Conservation (phyloP, 2,797 vertebrate species). For the Amblyopsis hoosieri region DNA sequence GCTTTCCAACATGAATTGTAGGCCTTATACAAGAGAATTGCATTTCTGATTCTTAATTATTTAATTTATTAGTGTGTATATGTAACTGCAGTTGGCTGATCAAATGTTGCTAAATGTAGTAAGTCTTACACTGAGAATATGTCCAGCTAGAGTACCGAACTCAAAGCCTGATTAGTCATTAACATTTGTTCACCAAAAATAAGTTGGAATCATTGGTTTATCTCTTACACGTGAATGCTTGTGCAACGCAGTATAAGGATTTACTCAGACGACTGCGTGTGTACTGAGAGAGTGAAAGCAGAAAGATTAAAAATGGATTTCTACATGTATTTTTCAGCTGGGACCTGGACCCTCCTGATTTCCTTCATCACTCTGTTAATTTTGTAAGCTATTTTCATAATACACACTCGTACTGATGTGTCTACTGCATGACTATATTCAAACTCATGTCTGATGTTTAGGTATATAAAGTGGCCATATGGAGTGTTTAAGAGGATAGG, state of each 20-base stretch:
- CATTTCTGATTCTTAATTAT: too few relatives aligned
- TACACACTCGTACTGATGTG: neutral
- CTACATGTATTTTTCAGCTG: conserved; percentile 53
- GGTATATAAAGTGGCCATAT: conserved; percentile 59
- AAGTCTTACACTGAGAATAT: too few relatives aligned
- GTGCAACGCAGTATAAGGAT: conserved; percentile 13
- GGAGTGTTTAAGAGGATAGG: conserved; percentile 56
- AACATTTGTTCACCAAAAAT: conserved; percentile 24
- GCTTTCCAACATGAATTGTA: too few relatives aligned
- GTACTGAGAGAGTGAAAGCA: neutral
- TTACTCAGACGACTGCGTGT: neutral
- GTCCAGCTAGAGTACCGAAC: too few relatives aligned
- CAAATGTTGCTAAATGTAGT: too few relatives aligned
- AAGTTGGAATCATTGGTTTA: conserved; percentile 18
- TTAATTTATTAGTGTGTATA: too few relatives aligned
- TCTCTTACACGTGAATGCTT: conserved; percentile 7
- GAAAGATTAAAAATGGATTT: conserved; percentile 40
- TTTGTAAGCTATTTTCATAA: conserved; percentile 47
- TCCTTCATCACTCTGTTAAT: conserved; percentile 55
- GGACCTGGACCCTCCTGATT: conserved; percentile 73
- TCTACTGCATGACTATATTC: conserved; percentile 8
- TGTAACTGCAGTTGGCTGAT: too few relatives aligned
- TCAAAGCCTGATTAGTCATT: neutral
- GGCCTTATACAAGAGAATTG: too few relatives aligned
- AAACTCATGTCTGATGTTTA: conserved; percentile 12